phyloP scores from a whole-genome alignment of 1,140 invertebrate genomes.

The Neodiprion lecontei region DNA sequence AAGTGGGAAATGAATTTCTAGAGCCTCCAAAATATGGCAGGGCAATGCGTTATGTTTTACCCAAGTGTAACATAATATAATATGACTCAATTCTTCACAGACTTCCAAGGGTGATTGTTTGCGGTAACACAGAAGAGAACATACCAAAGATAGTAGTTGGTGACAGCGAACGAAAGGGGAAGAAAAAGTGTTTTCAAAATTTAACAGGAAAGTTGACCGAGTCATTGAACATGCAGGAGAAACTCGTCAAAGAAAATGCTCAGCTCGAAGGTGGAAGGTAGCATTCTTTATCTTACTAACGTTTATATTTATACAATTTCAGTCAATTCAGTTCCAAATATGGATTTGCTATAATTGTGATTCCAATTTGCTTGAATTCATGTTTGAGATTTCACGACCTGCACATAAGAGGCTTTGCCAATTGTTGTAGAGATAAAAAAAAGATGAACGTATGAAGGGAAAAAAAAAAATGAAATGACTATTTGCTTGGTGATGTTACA shows the following conservation, averaged over 20 bases:
- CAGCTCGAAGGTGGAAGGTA: conserved; percentile 67
- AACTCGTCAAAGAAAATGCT: conserved; percentile 67
- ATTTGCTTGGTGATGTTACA: not conserved
- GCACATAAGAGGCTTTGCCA: not conserved
- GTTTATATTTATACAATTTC: not conserved
- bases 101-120: conserved; percentile 53
- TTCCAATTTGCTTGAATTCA: not conserved
- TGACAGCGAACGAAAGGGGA: conserved; percentile 41
- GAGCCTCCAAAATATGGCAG: too few relatives aligned
- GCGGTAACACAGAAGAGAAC: conserved; percentile 47
- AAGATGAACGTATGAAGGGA: not conserved
- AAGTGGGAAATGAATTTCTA: too few relatives aligned
- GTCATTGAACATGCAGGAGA: conserved; percentile 69
- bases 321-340: not conserved
- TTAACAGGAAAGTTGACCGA: conserved; percentile 64
- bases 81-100: conserved; percentile 26
- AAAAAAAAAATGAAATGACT: conserved; percentile 3
- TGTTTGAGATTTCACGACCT: not conserved
- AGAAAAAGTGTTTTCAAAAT: conserved; percentile 41
- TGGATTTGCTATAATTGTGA: not conserved
- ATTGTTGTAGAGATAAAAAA: conserved; percentile 13
- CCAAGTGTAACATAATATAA: too few relatives aligned
- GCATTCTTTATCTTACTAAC: conserved; percentile 12
- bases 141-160: conserved; percentile 53
- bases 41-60: too few relatives aligned